Evolutionary conservation across 2,113 vertebrate genomes (phyloP).

Genomic region (Nesogale talazaci): DNA sequence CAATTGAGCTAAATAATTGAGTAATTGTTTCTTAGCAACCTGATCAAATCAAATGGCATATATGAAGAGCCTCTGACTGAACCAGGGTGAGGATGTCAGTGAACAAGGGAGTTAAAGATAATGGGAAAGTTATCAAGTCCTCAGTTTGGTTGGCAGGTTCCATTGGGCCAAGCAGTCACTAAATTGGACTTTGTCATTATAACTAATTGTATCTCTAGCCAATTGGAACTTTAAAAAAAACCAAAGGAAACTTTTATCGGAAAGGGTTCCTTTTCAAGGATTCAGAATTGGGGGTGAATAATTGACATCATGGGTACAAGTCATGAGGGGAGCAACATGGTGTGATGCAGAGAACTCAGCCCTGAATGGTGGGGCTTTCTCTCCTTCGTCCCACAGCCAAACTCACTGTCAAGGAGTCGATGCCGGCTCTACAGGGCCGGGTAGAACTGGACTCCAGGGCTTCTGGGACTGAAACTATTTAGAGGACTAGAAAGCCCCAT

Average conservation of each 20-base stretch:
- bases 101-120: slow-evolving; percentile 69
- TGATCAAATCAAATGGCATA: slow-evolving; percentile 69
- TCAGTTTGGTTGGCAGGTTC: slow-evolving; percentile 35
- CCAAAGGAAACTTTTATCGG: slow-evolving; percentile 14
- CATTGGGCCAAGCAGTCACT: slow-evolving; percentile 63
- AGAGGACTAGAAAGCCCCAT: no score
- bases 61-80: slow-evolving; percentile 59
- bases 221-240: background rate
- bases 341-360: slow-evolving; percentile 11
- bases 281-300: slow-evolving; percentile 65
- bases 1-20: slow-evolving; percentile 74
- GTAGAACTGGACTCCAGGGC: no score
- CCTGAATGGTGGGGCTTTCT: background rate
- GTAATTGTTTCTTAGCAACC: slow-evolving; percentile 77
- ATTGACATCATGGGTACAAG: no score
- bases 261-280: slow-evolving; percentile 41
- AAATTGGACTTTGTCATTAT: slow-evolving; percentile 69
- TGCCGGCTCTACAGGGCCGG: no score
- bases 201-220: slow-evolving; percentile 62
- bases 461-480: no score
- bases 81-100: slow-evolving; percentile 66
- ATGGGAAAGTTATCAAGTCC: slow-evolving; percentile 61
- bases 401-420: no score
- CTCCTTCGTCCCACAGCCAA: slow-evolving; percentile 18
- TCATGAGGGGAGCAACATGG: background rate